Conservation (phyloP, 30 jellyfish, hydroid and myxozoan genomes). For the Clytia hemisphaerica region DNA sequence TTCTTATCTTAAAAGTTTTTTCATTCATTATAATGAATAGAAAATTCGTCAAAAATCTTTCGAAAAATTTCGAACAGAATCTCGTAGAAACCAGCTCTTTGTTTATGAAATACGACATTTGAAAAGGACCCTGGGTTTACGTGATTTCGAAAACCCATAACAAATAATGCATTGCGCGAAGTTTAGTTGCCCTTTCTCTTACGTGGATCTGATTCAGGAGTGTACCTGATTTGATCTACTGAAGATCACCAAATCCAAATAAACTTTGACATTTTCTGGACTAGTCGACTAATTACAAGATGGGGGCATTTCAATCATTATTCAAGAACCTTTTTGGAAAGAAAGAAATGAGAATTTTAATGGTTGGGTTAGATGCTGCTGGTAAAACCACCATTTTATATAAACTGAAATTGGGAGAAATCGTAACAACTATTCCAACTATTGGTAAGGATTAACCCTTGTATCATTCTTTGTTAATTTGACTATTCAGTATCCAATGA, state of each 20-base stretch:
- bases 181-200: constrained; percentile 23
- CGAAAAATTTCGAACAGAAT: no score
- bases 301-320: constrained; percentile 40
- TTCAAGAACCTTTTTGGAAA: constrained; percentile 58
- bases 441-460: no score
- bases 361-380: constrained; percentile 99
- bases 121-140: constrained; percentile 18
- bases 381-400: constrained; percentile 98
- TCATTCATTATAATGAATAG: no score
- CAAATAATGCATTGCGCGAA: constrained; percentile 38
- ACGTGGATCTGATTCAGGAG: constrained; percentile 41
- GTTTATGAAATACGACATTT: background rate
- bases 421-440: constrained; percentile 98
- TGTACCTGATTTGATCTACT: no score
- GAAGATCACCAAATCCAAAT: no score
- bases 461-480: no score
- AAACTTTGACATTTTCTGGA: no score
- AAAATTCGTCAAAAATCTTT: no score
- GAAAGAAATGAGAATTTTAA: constrained; percentile 88
- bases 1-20: no score
- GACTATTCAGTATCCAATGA: no score
- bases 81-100: constrained; percentile 22
- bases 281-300: no score
- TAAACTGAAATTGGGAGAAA: constrained; percentile 90
- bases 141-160: background rate